phyloP scores from a whole-genome alignment of 2,113 vertebrate species.

The Gavia stellata region DNA sequence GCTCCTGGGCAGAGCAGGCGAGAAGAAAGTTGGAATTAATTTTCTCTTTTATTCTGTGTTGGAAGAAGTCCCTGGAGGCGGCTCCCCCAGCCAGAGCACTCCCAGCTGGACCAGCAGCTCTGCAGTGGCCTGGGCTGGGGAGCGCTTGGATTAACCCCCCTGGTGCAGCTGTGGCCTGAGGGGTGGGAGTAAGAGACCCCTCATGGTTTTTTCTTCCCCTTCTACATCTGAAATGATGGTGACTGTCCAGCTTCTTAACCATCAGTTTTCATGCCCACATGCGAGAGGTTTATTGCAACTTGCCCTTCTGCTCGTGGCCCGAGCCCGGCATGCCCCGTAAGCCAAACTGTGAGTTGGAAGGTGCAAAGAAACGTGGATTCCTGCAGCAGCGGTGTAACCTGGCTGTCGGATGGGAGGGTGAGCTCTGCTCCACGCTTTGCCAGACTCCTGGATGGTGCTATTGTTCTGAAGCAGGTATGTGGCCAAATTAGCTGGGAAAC shows the following conservation, averaged over 20 bases:
- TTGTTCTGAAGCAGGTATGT: accelerated
- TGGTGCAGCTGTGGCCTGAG: accelerated
- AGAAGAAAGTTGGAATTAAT: not conserved
- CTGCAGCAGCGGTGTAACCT: not conserved
- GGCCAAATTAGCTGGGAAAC: not conserved
- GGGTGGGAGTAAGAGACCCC: no score
- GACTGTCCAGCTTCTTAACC: not conserved
- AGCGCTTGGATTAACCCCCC: accelerated
- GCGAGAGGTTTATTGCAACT: not conserved
- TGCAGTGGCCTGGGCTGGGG: not conserved
- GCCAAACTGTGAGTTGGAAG: accelerated
- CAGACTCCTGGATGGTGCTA: accelerated
- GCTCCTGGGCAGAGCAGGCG: not conserved
- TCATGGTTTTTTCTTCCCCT: accelerated
- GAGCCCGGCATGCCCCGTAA: not conserved
- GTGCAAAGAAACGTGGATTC: accelerated
- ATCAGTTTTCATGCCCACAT: accelerated
- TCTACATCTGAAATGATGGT: accelerated
- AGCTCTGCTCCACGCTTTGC: accelerated
- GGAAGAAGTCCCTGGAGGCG: accelerated
- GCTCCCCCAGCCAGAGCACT: accelerated
- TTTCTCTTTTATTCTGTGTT: not conserved
- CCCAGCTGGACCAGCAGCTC: no score
- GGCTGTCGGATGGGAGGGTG: not conserved
- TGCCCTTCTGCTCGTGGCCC: not conserved